Evolutionary conservation across 2,113 vertebrate species (phyloP).

Genomic region (Thinocorus orbignyianus): DNA sequence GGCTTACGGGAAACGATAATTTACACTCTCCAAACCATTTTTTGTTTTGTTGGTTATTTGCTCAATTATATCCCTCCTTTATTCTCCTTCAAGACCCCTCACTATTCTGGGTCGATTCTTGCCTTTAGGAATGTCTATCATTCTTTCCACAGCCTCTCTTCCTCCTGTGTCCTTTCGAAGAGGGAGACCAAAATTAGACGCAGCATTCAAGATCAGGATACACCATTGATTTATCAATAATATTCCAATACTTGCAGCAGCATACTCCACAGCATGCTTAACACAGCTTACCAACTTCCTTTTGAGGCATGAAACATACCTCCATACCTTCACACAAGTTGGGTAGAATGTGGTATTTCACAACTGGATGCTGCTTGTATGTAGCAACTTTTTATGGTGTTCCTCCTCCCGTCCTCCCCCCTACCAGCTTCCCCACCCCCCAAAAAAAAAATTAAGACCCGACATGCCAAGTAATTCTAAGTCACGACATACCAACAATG

Average conservation of each 20-base stretch:
- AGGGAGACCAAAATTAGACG: not conserved
- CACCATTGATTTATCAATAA: not conserved
- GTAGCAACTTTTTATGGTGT: not conserved
- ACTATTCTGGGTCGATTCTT: not conserved
- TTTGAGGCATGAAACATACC: not conserved
- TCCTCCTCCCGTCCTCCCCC: not conserved
- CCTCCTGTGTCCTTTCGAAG: not conserved
- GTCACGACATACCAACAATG: fast-evolving
- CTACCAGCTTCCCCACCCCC: no score
- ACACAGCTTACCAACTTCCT: not conserved
- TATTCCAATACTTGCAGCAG: not conserved
- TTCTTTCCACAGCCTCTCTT: not conserved
- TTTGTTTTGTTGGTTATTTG: not conserved
- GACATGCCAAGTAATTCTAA: not conserved
- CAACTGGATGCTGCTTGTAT: not conserved
- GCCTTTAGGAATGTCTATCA: not conserved
- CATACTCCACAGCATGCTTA: not conserved
- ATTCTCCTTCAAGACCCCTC: not conserved
- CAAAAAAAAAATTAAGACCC: not conserved
- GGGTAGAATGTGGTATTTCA: not conserved
- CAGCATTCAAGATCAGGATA: not conserved
- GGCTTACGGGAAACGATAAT: not conserved
- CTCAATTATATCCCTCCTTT: not conserved
- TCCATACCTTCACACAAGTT: not conserved
- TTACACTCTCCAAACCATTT: not conserved